Evolutionary conservation across 2,888 invertebrate genomes (phyloP), one percentile per base, ranked within the genome.

Genomic region (Metopia argyrocephala): DNA sequence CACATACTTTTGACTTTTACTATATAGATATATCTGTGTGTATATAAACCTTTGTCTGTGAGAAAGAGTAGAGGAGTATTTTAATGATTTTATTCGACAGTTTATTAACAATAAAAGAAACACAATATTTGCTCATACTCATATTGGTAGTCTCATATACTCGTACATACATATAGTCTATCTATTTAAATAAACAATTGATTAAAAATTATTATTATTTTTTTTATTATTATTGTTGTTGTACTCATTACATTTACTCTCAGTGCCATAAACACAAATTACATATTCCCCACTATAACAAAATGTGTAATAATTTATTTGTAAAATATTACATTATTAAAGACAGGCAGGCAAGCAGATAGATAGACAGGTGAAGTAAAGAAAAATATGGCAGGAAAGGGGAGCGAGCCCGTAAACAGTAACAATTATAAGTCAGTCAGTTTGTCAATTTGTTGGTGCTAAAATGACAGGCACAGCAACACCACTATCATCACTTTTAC

Each of bases 391-490:
- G n/a, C n/a, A n/a, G n/a, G n/a, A n/a, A n/a, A n/a, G n/a, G n/a
- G 38, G 3, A 38, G 38, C 38, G 15, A 12, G 38, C 2, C 0
- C 38, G 38, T 12, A 38, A 38, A 38, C 38, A 38, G 38, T 38
- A 12, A 38, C 38, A 38, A 38, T 12, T 38, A 12, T 12, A 38
- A 38, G 7, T 54, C 27, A 25, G 25, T 54, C 54, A n/a, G 1
- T 54, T 28, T 28, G 28, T 57, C 57, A 57, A 25, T 48, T 45
- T 27, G 50, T 62, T 68, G 73, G 78, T 68, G 73, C 68, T 74
- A 74, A 74, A 78, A 68, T 68, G 56, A 68, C 23, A 61, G 73
- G 56, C 68, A 62, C 46, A 68, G 27, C 73, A n/a, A 73, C 73
- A 73, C 48, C 61, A 62, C 45, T 54, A 66, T 73, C 66, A 66